Evolutionary conservation across 2,113 vertebrate species (phyloP).

Genomic region (Prunella fulvescens): DNA sequence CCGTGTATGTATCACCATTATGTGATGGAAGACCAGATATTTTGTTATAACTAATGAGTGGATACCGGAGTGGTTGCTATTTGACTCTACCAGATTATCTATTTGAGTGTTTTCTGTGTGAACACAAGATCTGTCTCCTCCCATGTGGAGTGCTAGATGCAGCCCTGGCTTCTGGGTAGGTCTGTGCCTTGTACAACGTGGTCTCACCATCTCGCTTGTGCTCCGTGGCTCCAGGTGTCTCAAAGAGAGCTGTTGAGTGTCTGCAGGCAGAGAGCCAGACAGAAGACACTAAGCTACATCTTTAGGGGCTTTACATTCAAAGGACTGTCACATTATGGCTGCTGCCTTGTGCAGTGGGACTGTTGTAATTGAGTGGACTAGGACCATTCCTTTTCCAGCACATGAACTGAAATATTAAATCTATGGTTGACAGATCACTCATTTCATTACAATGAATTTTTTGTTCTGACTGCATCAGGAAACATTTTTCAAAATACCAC

Average conservation of each 20-base stretch:
- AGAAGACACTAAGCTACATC: neutral
- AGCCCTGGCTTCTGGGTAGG: neutral
- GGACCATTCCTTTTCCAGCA: neutral
- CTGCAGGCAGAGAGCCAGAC: neutral
- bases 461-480: neutral
- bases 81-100: neutral
- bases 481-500: neutral
- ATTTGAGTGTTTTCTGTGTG: neutral
- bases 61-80: neutral
- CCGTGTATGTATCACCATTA: fast-evolving
- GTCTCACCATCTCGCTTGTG: neutral
- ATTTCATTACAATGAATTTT: neutral
- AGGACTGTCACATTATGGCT: neutral
- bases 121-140: neutral
- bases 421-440: neutral
- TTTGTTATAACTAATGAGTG: neutral
- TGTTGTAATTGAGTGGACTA: fast-evolving
- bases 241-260: fast-evolving
- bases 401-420: neutral
- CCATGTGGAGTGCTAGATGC: neutral
- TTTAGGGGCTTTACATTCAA: neutral
- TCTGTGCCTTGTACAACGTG: neutral
- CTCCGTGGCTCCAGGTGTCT: neutral
- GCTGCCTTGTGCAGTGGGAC: neutral
- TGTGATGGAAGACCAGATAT: neutral